These are phyloP conservation scores for Teleopsis dalmanni DNA, from an alignment of 1,140 invertebrate genomes.

Conservation along the genomic window DNA sequence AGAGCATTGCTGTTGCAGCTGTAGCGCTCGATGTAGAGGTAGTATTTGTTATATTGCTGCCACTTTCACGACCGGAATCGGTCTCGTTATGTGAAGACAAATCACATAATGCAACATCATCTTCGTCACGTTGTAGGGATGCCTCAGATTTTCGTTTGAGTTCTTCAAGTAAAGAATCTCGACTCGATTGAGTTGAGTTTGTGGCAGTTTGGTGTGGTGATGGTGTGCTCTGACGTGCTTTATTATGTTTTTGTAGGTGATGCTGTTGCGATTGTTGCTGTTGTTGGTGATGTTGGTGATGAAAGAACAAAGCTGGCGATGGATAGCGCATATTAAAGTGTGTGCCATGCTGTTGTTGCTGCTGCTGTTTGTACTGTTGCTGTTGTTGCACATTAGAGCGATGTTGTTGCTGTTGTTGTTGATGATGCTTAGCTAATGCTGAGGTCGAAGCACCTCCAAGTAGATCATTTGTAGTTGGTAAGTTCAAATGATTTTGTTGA, in stretches of 20 bases:
- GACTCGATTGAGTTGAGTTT: conserved; percentile 19
- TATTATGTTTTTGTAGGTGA: conserved; percentile 22
- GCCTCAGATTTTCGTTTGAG: neutral
- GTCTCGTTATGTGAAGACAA: conserved; percentile 14
- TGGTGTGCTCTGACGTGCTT: conserved; percentile 18
- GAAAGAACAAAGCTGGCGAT: conserved; percentile 12
- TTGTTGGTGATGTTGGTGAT: conserved; percentile 16
- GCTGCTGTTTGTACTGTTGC: conserved; percentile 17
- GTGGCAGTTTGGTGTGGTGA: conserved; percentile 33
- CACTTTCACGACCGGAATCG: conserved; percentile 12
- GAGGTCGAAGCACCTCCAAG: conserved; percentile 1
- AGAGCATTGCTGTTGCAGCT: conserved; percentile 18
- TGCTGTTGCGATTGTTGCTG: conserved; percentile 25
- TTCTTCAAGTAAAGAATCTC: neutral
- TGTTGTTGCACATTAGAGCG: conserved; percentile 23
- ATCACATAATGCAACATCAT: conserved; percentile 33
- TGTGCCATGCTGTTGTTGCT: conserved; percentile 11
- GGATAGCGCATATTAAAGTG: conserved; percentile 15
- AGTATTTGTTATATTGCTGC: neutral
- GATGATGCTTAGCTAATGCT: conserved; percentile 8
- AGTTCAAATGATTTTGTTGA: conserved; percentile 9
- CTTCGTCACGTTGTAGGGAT: conserved; percentile 15
- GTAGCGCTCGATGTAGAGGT: conserved; percentile 16
- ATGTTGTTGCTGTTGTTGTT: conserved; percentile 7
- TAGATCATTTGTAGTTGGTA: conserved; percentile 28